Percentiles rank a stretch among this genome's conserved stretches.
These are phyloP conservation scores for Caenorhabditis macrosperma DNA, from an alignment of 2,888 invertebrate species.

Conservation along the genomic window DNA sequence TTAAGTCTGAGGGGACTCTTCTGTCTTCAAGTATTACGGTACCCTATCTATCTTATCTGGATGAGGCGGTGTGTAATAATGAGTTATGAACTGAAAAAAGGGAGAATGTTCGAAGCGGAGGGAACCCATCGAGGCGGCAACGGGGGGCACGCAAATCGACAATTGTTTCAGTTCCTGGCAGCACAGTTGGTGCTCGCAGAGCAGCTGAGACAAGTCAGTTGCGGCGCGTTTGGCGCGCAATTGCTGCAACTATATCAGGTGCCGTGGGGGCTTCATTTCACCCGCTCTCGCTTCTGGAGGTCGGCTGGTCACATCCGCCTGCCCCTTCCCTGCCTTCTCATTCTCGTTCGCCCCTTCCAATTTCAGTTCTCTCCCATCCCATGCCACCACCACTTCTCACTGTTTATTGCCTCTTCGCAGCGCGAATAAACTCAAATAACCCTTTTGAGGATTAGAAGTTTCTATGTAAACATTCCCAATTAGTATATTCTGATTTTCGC, in stretches of 20 bases:
- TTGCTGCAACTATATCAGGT: constrained; percentile 60
- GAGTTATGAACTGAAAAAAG: neutral
- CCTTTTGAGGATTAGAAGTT: constrained; percentile 1
- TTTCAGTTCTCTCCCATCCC: neutral
- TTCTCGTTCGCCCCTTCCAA: neutral
- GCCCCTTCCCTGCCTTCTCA: neutral
- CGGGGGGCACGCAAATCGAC: constrained; percentile 23
- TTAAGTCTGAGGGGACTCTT: constrained; percentile 2
- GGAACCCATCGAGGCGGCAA: neutral
- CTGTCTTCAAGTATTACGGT: constrained; percentile 26
- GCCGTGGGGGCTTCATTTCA: constrained; percentile 23
- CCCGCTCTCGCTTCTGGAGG: constrained; percentile 6
- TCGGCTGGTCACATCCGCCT: neutral
- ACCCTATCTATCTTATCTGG: neutral
- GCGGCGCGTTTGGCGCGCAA: constrained; percentile 51
- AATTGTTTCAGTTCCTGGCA: constrained; percentile 47
- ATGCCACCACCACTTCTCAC: neutral
- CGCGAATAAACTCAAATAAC: neutral
- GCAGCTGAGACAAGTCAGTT: constrained; percentile 49
- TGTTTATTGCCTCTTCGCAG: constrained; percentile 1
- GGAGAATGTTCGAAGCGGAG: neutral
- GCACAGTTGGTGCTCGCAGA: constrained; percentile 46
- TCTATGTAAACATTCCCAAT: constrained; percentile 10
- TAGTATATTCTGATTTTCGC: neutral
- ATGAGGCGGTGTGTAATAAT: neutral